These are phyloP conservation scores for Sebastolobus altivelis DNA, from an alignment of 2,797 vertebrate genomes.

Conservation along the genomic window DNA sequence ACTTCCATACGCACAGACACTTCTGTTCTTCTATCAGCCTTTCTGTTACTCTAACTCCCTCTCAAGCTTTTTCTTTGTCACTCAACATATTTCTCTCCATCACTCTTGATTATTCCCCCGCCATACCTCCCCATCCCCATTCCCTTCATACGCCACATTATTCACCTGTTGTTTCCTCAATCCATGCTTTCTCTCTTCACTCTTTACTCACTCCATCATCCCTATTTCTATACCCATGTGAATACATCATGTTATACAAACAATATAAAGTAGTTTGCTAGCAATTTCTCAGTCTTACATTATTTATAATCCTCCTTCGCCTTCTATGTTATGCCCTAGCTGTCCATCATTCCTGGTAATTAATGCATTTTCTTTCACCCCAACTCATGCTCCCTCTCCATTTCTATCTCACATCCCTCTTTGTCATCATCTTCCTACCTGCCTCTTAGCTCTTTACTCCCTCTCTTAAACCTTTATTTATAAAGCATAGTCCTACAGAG, in stretches of 20 bases:
- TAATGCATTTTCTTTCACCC: constrained; percentile 24
- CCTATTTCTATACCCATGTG: not conserved
- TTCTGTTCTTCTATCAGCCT: not conserved
- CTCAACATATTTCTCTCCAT: constrained; percentile 32
- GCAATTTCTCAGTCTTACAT: not conserved
- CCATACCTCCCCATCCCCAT: not conserved
- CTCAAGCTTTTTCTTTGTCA: constrained; percentile 2
- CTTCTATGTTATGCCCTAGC: not conserved
- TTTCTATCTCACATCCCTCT: not conserved
- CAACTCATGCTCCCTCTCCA: not conserved
- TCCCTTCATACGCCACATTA: not conserved
- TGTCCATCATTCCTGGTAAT: constrained; percentile 15
- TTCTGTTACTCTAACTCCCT: constrained; percentile 5
- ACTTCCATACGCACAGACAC: not conserved
- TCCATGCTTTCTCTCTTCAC: not conserved
- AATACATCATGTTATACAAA: constrained; percentile 18
- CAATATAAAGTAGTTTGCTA: not conserved
- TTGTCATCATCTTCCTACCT: not conserved
- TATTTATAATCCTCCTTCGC: not conserved
- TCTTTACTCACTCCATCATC: constrained; percentile 11
- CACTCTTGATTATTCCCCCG: constrained; percentile 32
- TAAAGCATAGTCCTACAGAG: constrained; percentile 6
- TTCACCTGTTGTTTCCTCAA: constrained; percentile 13
- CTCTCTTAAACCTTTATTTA: constrained; percentile 15
- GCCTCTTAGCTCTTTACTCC: not conserved